phyloP scores from a whole-genome alignment of 1,140 invertebrate genomes.

The Mesaphorura yosii region DNA sequence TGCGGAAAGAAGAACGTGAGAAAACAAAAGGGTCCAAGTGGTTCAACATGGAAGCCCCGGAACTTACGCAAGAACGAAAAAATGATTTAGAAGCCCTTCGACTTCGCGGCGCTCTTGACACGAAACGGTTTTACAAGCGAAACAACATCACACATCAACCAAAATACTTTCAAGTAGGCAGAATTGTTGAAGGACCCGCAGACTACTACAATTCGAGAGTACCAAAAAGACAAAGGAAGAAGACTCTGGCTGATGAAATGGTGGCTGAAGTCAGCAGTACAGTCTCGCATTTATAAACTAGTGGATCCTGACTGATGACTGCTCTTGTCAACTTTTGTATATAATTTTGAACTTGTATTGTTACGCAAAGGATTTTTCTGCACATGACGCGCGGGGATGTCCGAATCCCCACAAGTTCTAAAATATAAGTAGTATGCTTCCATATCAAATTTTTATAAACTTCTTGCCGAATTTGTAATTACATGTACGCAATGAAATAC shows the following conservation, averaged over 20 bases:
- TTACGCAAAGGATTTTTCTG: too few species aligned
- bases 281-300: background rate
- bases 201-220: slow-evolving; percentile 55
- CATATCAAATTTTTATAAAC: too few species aligned
- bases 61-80: slow-evolving; percentile 74
- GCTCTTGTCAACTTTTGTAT: too few species aligned
- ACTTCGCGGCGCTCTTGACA: slow-evolving; percentile 84
- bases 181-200: slow-evolving; percentile 41
- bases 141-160: slow-evolving; percentile 73
- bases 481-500: too few species aligned
- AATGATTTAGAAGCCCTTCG: slow-evolving; percentile 75
- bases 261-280: background rate
- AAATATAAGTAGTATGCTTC: too few species aligned
- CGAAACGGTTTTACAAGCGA: slow-evolving; percentile 87
- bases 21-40: slow-evolving; percentile 74
- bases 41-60: slow-evolving; percentile 75
- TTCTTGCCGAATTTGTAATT: too few species aligned
- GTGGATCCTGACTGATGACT: too few species aligned
- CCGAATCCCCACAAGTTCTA: too few species aligned
- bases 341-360: too few species aligned
- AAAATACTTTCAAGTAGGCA: slow-evolving; percentile 75
- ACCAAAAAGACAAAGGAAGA: slow-evolving; percentile 73
- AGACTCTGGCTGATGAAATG: slow-evolving; percentile 75
- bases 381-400: too few species aligned
- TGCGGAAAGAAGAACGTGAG: slow-evolving; percentile 38